Percentiles rank a stretch among this genome's conserved stretches.
These are phyloP conservation scores for Leptonema lineaticorne DNA, from an alignment of 1,140 invertebrate genomes.

Conservation along the genomic window DNA sequence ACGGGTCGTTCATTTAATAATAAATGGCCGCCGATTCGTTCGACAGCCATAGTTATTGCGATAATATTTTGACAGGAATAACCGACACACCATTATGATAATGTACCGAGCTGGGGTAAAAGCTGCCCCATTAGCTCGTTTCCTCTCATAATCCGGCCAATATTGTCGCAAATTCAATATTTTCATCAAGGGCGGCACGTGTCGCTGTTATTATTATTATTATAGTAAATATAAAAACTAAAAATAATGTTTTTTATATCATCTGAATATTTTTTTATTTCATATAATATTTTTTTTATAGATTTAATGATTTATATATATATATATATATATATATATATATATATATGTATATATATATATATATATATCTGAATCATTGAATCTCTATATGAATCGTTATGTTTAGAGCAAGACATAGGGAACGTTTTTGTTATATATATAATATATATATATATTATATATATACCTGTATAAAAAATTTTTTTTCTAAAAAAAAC, in stretches of 20 bases:
- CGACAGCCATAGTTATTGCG: background rate
- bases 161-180: slow-evolving; percentile 27
- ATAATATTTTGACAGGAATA: slow-evolving; percentile 42
- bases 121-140: slow-evolving; percentile 32
- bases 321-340: background rate
- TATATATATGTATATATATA: background rate
- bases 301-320: no score
- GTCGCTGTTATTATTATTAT: background rate
- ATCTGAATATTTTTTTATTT: background rate
- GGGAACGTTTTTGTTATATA: no score
- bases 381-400: no score
- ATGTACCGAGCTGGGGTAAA: slow-evolving; percentile 28
- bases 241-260: background rate
- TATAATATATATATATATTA: no score
- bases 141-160: slow-evolving; percentile 17
- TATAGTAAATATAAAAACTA: background rate
- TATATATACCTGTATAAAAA: no score
- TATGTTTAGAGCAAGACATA: no score
- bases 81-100: slow-evolving; percentile 37
- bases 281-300: background rate
- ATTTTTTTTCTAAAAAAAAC: no score
- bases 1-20: no score
- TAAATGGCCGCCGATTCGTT: no score
- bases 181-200: slow-evolving; percentile 26
- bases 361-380: background rate